These are phyloP conservation scores for Apolygus lucorum DNA, from an alignment of 1,140 invertebrate species.

Conservation along the genomic window DNA sequence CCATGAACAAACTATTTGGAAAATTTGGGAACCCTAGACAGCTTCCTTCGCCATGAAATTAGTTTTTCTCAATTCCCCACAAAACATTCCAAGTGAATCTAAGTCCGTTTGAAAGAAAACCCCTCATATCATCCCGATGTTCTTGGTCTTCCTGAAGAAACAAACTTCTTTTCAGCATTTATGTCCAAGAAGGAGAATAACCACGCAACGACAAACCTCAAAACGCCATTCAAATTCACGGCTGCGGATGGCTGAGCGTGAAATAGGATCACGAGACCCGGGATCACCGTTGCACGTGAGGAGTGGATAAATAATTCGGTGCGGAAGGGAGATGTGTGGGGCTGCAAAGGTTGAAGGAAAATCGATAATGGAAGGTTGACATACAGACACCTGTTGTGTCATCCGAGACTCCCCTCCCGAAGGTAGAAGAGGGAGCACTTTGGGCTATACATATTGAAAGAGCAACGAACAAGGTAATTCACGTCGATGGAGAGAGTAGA, in stretches of 20 bases:
- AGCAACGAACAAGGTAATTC: neutral
- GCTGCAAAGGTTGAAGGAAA: neutral
- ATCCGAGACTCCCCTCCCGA: neutral
- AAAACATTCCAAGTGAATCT: too few species aligned
- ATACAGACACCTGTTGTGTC: neutral
- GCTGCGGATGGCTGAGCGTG: neutral
- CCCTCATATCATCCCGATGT: too few species aligned
- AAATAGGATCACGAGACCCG: neutral
- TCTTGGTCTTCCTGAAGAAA: too few species aligned
- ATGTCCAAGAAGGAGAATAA: too few species aligned
- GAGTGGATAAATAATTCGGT: neutral
- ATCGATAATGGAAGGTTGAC: neutral
- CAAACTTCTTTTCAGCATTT: too few species aligned
- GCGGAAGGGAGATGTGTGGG: neutral
- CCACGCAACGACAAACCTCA: too few species aligned
- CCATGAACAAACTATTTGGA: too few species aligned
- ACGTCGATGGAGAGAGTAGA: neutral
- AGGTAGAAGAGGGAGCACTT: neutral
- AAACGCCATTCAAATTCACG: too few species aligned
- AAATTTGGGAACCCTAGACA: too few species aligned
- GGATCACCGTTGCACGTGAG: neutral
- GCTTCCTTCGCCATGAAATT: too few species aligned
- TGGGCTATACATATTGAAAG: neutral
- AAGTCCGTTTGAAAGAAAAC: too few species aligned
- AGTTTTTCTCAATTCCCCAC: too few species aligned